Percentiles rank a stretch among this genome's conserved stretches.
These are phyloP conservation scores for Lasioglossum albipes DNA, from an alignment of 1,140 invertebrate species.

Conservation along the genomic window DNA sequence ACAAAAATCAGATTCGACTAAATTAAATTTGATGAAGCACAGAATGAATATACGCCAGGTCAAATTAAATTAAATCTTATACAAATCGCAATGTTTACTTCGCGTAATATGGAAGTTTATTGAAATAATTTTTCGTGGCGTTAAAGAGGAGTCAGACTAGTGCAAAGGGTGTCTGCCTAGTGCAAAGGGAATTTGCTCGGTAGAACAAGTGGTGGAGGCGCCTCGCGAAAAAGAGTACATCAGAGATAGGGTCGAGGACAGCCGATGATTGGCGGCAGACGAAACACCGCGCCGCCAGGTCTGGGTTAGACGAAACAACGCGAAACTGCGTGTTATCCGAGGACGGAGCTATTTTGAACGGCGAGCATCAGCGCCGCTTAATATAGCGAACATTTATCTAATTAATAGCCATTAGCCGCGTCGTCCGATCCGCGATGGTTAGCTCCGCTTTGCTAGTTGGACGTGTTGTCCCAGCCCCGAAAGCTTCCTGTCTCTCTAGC, in stretches of 20 bases:
- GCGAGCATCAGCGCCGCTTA: conserved; percentile 59
- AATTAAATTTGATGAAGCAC: too few species aligned
- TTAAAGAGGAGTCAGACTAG: too few species aligned
- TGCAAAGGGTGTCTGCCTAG: too few species aligned
- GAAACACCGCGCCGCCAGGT: conserved; percentile 5
- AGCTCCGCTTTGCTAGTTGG: conserved; percentile 1
- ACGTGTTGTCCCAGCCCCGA: conserved; percentile 27
- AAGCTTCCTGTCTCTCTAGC: conserved; percentile 32
- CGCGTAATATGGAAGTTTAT: too few species aligned
- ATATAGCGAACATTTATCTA: conserved; percentile 71
- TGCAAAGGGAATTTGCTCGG: too few species aligned
- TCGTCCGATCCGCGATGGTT: conserved; percentile 49
- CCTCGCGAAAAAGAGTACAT: not conserved
- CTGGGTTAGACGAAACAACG: conserved; percentile 48
- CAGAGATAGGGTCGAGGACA: not conserved
- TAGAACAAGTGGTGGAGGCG: not conserved
- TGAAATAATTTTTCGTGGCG: too few species aligned
- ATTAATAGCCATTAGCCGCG: conserved; percentile 73
- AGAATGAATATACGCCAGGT: too few species aligned
- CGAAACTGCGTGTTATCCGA: conserved; percentile 58
- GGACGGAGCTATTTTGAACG: conserved; percentile 65
- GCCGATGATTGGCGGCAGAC: conserved; percentile 16
- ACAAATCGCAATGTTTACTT: too few species aligned
- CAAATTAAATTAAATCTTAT: too few species aligned
- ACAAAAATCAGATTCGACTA: too few species aligned